Evolutionary conservation across 1,140 invertebrate genomes (phyloP).

Genomic region (Drosophila auraria): DNA sequence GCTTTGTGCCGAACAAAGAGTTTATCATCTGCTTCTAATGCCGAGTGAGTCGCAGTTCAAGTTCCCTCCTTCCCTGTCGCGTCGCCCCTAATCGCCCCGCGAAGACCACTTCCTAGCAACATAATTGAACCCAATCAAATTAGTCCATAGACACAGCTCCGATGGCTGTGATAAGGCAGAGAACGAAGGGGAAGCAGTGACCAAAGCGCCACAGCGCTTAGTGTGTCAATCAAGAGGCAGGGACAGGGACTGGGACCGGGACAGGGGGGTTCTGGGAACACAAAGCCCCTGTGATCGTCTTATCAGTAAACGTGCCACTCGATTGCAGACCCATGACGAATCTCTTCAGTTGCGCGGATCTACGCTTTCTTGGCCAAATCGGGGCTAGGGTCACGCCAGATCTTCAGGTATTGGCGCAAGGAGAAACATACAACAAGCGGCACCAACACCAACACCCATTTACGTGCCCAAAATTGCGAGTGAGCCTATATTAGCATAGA

Average conservation of each 20-base stretch:
- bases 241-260: not conserved
- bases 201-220: conserved; percentile 18
- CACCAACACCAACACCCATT: conserved; percentile 9
- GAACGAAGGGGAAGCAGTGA: not conserved
- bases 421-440: conserved; percentile 3
- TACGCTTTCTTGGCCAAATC: conserved; percentile 2
- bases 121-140: conserved; percentile 45
- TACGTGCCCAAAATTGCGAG: not conserved
- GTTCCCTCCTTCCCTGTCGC: not conserved
- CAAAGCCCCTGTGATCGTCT: conserved; percentile 48
- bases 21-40: conserved; percentile 31
- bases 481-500: conserved; percentile 7
- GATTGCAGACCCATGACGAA: conserved; percentile 24
- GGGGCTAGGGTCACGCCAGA: conserved; percentile 10
- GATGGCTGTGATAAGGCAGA: conserved; percentile 37
- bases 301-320: conserved; percentile 49
- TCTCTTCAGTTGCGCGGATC: conserved; percentile 10
- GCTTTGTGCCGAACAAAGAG: conserved; percentile 47
- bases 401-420: not conserved
- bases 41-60: conserved; percentile 20
- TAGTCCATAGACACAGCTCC: conserved; percentile 22
- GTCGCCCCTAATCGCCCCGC: conserved; percentile 2
- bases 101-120: conserved; percentile 33
- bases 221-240: conserved; percentile 44
- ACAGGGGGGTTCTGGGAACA: conserved; percentile 1